Conservation (phyloP, 2,113 vertebrate genomes). For the Eretmochelys imbricata region DNA sequence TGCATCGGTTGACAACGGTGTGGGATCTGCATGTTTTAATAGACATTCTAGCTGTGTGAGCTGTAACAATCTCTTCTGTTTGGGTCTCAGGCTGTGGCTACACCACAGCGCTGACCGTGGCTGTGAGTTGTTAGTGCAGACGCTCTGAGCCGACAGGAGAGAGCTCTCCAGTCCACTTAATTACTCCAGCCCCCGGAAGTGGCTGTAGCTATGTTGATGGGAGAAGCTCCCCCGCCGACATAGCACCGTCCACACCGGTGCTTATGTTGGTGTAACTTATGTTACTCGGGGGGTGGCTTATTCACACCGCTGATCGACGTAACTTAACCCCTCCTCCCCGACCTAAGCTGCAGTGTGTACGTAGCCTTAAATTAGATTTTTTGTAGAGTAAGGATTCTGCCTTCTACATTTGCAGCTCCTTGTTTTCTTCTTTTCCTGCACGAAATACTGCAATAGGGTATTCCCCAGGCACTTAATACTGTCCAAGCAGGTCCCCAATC, state of each 20-base stretch:
- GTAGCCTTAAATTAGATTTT: not conserved
- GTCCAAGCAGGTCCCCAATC: not conserved
- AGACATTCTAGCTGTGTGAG: not conserved
- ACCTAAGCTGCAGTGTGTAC: not conserved
- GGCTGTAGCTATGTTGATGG: not conserved
- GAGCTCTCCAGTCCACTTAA: not conserved
- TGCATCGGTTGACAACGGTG: rapidly evolving
- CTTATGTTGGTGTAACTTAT: not conserved
- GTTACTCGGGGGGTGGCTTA: not conserved
- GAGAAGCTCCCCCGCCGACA: not conserved
- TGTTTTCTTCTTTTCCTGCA: not conserved
- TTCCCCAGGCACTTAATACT: not conserved
- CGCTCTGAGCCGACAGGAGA: not conserved
- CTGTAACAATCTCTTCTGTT: not conserved
- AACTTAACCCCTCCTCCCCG: not conserved
- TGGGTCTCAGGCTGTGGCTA: not conserved
- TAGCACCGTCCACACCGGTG: not conserved
- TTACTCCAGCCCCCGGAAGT: not conserved
- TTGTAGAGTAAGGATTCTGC: not conserved
- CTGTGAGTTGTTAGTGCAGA: not conserved
- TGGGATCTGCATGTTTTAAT: not conserved
- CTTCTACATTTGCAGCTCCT: not conserved
- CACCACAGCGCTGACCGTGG: not conserved
- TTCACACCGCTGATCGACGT: not conserved
- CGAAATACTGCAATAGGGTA: not conserved